Conservation (phyloP, 1,140 invertebrate species). For the Bombus sylvicola region DNA sequence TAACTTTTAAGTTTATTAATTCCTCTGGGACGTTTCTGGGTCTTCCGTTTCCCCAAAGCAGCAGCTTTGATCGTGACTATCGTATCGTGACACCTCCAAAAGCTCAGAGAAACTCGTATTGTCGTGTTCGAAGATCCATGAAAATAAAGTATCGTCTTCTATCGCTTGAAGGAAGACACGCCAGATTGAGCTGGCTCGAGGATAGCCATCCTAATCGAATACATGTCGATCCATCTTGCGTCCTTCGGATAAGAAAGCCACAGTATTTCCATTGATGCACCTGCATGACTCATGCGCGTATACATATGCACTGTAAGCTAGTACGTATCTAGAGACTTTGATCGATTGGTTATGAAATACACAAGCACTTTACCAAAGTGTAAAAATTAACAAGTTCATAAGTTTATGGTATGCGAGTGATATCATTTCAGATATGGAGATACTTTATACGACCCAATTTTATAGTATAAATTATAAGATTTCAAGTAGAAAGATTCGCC, state of each 20-base stretch:
- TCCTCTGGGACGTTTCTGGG: not conserved
- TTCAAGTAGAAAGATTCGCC: not conserved
- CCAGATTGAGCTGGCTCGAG: conserved; percentile 8
- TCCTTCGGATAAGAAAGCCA: not conserved
- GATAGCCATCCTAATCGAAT: conserved; percentile 21
- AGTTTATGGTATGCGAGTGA: not conserved
- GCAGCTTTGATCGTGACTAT: not conserved
- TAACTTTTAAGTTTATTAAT: conserved; percentile 13
- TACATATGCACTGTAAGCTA: not conserved
- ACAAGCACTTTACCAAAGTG: not conserved
- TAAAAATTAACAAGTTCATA: not conserved
- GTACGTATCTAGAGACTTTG: not conserved
- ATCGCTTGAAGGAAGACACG: conserved; percentile 10
- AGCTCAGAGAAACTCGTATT: not conserved
- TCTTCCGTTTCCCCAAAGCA: not conserved
- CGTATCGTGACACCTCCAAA: not conserved
- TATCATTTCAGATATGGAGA: too few relatives aligned
- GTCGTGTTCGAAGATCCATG: conserved; percentile 48
- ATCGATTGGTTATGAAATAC: not conserved
- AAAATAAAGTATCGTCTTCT: conserved; percentile 50
- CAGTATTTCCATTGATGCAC: conserved; percentile 3
- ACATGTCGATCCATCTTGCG: conserved; percentile 18
- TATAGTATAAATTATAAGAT: not conserved
- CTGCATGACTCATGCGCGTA: not conserved
- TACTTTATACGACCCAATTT: not conserved